These are phyloP conservation scores for Acrocephalus scirpaceus DNA, from an alignment of 2,797 vertebrate species.

Conservation along the genomic window DNA sequence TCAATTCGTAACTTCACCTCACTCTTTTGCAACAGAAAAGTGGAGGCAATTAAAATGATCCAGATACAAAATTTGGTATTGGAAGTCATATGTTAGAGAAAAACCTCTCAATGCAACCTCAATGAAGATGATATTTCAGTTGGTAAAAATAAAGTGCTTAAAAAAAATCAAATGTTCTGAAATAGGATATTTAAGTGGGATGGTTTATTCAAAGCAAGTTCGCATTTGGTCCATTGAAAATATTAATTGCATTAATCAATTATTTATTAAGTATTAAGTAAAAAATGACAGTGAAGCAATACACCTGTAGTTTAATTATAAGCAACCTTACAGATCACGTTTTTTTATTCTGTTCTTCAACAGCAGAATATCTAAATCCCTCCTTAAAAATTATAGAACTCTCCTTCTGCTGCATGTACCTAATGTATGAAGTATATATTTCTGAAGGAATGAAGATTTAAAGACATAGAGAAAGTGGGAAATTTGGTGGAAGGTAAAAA, in stretches of 20 bases:
- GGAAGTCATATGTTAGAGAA: neutral
- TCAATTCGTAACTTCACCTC: neutral
- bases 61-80: neutral
- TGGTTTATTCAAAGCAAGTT: neutral
- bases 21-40: neutral
- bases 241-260: neutral
- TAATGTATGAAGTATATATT: neutral
- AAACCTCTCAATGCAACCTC: neutral
- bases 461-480: neutral
- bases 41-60: neutral
- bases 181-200: accelerated
- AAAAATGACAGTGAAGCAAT: neutral
- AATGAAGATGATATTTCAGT: neutral
- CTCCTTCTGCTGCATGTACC: neutral
- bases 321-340: neutral
- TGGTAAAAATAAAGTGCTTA: neutral
- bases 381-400: neutral
- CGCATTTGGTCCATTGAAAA: neutral
- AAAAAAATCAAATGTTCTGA: neutral
- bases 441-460: neutral
- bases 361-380: neutral
- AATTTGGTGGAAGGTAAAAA: neutral
- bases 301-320: neutral
- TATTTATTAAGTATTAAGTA: neutral
- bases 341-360: neutral